These are phyloP conservation scores for Leptopilina myrica DNA, from an alignment of 2,888 invertebrate species.

Conservation along the genomic window DNA sequence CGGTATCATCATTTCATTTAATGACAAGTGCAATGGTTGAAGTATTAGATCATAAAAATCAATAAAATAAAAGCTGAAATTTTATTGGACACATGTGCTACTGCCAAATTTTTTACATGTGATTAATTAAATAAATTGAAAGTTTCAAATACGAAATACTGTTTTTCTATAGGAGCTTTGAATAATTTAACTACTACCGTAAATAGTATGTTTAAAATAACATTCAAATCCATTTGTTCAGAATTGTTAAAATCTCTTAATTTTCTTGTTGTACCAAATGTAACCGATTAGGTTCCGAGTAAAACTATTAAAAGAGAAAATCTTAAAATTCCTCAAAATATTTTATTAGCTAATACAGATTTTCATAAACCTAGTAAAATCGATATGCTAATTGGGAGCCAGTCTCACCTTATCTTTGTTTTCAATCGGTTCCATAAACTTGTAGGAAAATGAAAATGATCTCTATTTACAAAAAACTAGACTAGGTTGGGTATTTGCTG, in stretches of 20 bases:
- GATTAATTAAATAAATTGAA: not conserved
- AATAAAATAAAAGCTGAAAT: not conserved
- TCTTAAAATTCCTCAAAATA: conserved; percentile 44
- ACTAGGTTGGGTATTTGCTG: conserved; percentile 52
- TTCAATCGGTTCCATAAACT: conserved; percentile 50
- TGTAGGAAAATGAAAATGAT: conserved; percentile 42
- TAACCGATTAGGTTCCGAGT: not conserved
- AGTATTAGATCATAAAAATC: not conserved
- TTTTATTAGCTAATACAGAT: conserved; percentile 50
- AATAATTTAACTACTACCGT: not conserved
- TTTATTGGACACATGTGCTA: not conserved
- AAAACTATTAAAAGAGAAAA: conserved; percentile 11
- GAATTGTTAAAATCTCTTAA: conserved; percentile 9
- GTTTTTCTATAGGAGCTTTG: not conserved
- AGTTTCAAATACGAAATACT: not conserved
- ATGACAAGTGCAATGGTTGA: too few species aligned
- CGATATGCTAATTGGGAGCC: conserved; percentile 48
- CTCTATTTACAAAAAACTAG: conserved; percentile 53
- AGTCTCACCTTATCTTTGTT: conserved; percentile 48
- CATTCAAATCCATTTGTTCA: conserved; percentile 35
- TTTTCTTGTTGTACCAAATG: conserved; percentile 1
- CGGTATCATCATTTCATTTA: too few species aligned
- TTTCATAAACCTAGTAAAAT: conserved; percentile 48
- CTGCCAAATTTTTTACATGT: not conserved
- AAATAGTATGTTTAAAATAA: not conserved